Base-by-base conservation (phyloP, 1,140 invertebrate genomes). In the Metaphire vulgaris region DNA sequence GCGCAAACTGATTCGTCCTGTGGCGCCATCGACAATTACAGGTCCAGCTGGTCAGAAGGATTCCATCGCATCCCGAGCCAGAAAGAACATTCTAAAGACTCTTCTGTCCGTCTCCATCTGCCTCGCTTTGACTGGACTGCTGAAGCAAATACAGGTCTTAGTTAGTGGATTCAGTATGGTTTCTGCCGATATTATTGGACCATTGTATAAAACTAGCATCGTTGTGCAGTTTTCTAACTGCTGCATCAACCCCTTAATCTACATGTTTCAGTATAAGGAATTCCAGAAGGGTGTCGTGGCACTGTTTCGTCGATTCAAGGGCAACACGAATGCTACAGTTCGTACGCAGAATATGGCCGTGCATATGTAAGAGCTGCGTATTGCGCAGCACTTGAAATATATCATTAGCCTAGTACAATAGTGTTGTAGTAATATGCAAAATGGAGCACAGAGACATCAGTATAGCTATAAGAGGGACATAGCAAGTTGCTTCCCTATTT, bases 201-300 rank as follows among this genome's bases (percentile, higher is more conserved):
- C 14, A 33, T 72, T 70, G 33, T 76, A 76, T 30, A 67, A 76
- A 15, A 72, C 71, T 69, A 76, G 30, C 69, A 33, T 76, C 68
- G 33, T 76, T 26, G 1, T 30, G 33, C 30, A 72, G 68, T 76
- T 76, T 34, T 30, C 68, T 32, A 76, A 76, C 33, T 76, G 75
- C 66, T 76, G 75, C 75, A 64, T 76, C 28, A 76, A 76, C 69
- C 75, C 75, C 1, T 72, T 76, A 32, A 56, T 76, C 69, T 76
- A 76, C 69, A 26, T 56, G 1, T 14, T 64, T n/a, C 68, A 76
- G 75, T 76, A 76, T 33, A 16, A 72, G 32, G 56, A 71, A 41
- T 76, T 72, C 33, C 67, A 76, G 75, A 70, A 1, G 12, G 68
- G 34, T 21, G 33, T 76, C 28, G 33, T n/a, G 1, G 69, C n/a